phyloP scores from a whole-genome alignment of 2,888 invertebrate species.

The Thereva nobilitata region DNA sequence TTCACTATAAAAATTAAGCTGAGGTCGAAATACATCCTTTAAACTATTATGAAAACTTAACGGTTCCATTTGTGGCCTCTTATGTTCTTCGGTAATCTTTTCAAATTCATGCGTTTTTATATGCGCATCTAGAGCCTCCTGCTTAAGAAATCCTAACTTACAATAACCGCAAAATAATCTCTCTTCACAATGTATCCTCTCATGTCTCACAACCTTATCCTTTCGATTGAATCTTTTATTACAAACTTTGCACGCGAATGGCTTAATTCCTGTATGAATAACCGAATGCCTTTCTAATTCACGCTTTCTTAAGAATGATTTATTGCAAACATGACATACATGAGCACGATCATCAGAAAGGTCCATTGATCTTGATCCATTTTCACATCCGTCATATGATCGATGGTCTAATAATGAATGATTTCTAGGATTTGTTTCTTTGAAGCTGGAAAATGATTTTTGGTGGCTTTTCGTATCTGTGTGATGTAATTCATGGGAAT shows the following conservation, averaged over 20 bases:
- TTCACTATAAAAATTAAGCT: conserved; percentile 52
- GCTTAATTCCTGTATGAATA: conserved; percentile 69
- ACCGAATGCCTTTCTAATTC: conserved; percentile 71
- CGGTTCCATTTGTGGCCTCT: not conserved
- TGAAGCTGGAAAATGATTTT: too few relatives aligned
- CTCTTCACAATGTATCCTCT: conserved; percentile 67
- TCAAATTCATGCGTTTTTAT: conserved; percentile 50
- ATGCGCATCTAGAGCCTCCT: conserved; percentile 52
- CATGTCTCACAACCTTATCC: conserved; percentile 71
- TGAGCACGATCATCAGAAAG: conserved; percentile 3
- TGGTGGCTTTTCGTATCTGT: not conserved
- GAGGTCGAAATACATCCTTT: conserved; percentile 24
- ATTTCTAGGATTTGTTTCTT: not conserved
- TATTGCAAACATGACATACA: conserved; percentile 68
- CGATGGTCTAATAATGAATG: too few relatives aligned
- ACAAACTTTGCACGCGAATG: conserved; percentile 70
- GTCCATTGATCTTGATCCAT: not conserved
- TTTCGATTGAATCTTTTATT: conserved; percentile 70
- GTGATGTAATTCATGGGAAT: conserved; percentile 6
- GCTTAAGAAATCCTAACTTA: conserved; percentile 51
- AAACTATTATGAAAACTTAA: conserved; percentile 6
- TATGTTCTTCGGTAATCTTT: conserved; percentile 13
- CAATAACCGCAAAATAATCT: conserved; percentile 68
- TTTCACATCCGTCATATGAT: not conserved
- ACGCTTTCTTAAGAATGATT: conserved; percentile 69